A percentile compares a stretch with the other conserved stretches of the same genome.
phyloP scores from a whole-genome alignment of 2,113 vertebrate genomes.

The Nestor notabilis region DNA sequence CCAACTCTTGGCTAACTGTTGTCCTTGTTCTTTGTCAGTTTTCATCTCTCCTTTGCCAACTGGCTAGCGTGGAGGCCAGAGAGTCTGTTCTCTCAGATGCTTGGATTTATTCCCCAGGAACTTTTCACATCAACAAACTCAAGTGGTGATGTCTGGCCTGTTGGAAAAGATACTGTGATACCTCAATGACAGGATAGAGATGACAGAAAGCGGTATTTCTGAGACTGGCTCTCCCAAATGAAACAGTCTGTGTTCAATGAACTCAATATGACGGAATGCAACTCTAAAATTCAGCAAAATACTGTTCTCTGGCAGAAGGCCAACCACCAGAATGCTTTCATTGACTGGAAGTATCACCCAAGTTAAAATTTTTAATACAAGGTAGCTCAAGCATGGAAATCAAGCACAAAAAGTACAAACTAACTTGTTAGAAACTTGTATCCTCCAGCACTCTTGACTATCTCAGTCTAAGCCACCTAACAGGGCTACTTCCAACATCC shows the following conservation, averaged over 20 bases:
- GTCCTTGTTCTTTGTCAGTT: not conserved
- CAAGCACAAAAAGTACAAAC: not conserved
- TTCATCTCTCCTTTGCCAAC: not conserved
- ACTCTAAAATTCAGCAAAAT: conserved; percentile 9
- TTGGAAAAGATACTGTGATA: not conserved
- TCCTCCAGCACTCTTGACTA: not conserved
- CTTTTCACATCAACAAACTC: not conserved
- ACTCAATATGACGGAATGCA: not conserved
- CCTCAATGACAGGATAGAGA: not conserved
- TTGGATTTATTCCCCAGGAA: not conserved
- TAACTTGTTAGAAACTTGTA: not conserved
- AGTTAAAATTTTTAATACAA: not conserved
- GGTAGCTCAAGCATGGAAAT: not conserved
- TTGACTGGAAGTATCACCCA: not conserved
- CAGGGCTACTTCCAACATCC: not conserved
- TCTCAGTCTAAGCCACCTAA: not conserved
- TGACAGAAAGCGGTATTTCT: not conserved
- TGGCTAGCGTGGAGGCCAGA: not conserved
- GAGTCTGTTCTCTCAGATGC: not conserved
- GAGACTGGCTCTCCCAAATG: not conserved
- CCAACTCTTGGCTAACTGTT: not conserved
- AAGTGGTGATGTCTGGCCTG: not conserved
- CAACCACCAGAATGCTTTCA: not conserved
- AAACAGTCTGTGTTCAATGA: not conserved
- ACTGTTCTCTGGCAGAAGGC: not conserved